Evolutionary conservation across 2,113 vertebrate genomes (phyloP).

Genomic region (Connochaetes taurinus): DNA sequence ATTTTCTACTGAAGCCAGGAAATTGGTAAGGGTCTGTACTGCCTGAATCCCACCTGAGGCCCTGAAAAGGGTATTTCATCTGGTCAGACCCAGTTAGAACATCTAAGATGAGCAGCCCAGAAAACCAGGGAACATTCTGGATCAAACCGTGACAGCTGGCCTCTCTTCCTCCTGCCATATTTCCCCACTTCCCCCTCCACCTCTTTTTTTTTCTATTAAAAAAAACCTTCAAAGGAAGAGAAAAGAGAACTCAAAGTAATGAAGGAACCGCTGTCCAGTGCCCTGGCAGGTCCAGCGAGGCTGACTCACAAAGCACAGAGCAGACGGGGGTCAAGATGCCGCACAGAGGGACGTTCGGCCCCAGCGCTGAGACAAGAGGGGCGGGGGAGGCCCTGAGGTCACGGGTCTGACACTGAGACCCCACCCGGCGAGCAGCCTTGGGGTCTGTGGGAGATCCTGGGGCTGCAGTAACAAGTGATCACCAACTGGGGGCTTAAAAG

Average conservation of each 20-base stretch:
- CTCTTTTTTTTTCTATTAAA: neutral
- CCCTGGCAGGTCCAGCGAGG: neutral
- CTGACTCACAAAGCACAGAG: neutral
- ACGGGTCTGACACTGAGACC: neutral
- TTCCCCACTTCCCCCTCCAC: neutral
- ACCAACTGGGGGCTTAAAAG: neutral
- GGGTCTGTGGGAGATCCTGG: neutral
- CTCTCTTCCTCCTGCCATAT: neutral
- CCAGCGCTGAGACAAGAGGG: neutral
- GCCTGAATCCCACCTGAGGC: neutral
- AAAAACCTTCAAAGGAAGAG: neutral
- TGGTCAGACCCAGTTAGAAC: neutral
- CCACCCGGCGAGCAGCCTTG: rapidly evolving
- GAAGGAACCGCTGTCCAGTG: neutral
- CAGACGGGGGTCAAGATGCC: rapidly evolving
- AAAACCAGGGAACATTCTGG: neutral
- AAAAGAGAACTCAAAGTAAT: neutral
- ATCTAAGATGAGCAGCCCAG: neutral
- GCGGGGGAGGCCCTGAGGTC: neutral
- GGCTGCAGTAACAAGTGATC: neutral
- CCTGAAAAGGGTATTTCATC: neutral
- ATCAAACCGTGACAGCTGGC: neutral
- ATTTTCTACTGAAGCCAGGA: neutral
- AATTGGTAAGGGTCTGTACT: rapidly evolving
- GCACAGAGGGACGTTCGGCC: neutral